These are phyloP conservation scores for Creontiades dilutus DNA, from an alignment of 2,888 invertebrate species.

Conservation along the genomic window DNA sequence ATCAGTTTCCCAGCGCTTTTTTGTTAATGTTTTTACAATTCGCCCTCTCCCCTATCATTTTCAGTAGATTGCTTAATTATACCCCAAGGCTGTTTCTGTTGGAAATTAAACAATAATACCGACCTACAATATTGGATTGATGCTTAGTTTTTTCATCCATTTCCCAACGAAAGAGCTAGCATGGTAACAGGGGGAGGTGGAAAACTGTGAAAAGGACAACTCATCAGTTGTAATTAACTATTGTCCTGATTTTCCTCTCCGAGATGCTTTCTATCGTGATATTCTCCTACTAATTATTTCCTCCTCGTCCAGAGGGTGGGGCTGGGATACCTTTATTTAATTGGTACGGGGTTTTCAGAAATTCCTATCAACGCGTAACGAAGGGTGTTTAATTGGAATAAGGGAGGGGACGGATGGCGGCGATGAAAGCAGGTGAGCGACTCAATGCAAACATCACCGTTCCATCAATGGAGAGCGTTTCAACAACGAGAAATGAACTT, in stretches of 20 bases:
- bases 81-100: neutral
- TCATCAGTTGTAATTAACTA: neutral
- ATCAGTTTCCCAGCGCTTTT: no score
- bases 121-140: neutral
- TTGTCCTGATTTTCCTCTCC: neutral
- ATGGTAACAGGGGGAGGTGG: neutral
- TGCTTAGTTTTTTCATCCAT: neutral
- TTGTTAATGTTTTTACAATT: no score
- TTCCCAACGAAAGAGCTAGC: neutral
- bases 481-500: neutral
- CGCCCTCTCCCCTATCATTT: no score
- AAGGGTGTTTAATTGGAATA: conserved; percentile 8
- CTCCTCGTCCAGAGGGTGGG: no score
- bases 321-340: neutral
- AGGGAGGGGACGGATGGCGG: neutral
- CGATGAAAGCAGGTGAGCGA: neutral
- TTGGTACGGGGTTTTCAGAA: conserved; percentile 10
- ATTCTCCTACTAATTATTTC: neutral
- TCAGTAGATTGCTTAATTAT: neutral
- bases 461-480: neutral
- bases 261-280: neutral
- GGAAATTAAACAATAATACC: neutral
- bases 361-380: conserved; percentile 2
- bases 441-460: neutral
- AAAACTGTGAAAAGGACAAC: neutral